Evolutionary conservation across 2,888 invertebrate species (phyloP).

Genomic region (Noctua fimbriata): DNA sequence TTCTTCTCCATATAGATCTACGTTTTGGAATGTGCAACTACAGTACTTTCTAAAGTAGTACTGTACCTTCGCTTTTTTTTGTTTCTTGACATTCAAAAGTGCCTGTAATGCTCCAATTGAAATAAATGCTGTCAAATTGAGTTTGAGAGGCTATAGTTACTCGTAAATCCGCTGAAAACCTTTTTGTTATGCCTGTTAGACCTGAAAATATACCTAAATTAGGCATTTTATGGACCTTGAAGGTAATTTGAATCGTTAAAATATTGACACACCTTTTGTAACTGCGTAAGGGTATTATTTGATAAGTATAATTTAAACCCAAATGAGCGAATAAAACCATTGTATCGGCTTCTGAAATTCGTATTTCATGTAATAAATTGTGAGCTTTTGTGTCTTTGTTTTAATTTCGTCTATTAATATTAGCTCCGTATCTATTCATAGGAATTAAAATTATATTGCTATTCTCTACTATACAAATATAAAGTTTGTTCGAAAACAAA

Average conservation of each 20-base stretch:
- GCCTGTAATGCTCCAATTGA: too few relatives aligned
- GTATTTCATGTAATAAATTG: conserved; percentile 21
- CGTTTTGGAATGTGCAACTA: too few relatives aligned
- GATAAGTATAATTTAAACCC: conserved; percentile 2
- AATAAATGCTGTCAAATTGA: too few relatives aligned
- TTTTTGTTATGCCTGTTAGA: conserved; percentile 11
- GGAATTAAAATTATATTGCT: background rate
- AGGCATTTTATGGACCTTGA: background rate
- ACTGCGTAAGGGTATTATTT: conserved; percentile 14
- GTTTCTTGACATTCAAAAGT: too few relatives aligned
- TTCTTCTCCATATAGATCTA: too few relatives aligned
- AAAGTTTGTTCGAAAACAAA: conserved; percentile 5
- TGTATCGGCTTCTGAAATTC: conserved; percentile 18
- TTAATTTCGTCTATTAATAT: conserved; percentile 1
- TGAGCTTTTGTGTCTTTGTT: conserved; percentile 13
- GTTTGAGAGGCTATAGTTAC: conserved; percentile 50
- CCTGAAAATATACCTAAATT: background rate
- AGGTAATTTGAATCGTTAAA: conserved; percentile 17
- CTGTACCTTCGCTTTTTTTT: too few relatives aligned
- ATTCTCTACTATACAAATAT: background rate
- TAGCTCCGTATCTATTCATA: background rate
- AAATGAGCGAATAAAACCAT: conserved; percentile 18
- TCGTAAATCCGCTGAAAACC: conserved; percentile 44
- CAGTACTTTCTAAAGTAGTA: too few relatives aligned
- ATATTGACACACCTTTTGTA: conserved; percentile 34